Base-by-base conservation (phyloP, 2,113 vertebrate species). In the Ochotona curzoniae region DNA sequence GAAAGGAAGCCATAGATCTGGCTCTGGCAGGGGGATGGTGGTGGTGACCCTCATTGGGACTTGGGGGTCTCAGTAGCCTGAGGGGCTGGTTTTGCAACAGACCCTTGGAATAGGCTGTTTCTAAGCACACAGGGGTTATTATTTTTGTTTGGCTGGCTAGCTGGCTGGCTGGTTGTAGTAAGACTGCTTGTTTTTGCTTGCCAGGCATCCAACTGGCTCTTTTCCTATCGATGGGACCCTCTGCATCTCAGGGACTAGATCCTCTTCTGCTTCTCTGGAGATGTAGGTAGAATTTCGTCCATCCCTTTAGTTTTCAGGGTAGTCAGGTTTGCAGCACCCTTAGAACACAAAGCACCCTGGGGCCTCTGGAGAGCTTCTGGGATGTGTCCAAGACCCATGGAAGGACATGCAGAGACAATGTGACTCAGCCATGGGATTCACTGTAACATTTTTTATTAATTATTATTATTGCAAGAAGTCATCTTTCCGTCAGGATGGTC, bases 1-100 rank as follows among this genome's bases (percentile, higher is more conserved):
- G 93, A 93, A 97, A 97, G 92, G 44, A 94, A 96, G 93, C 82
- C n/a, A 51, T 76, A 70, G 88, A 94, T 84, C 94, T 67, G 51
- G n/a, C 30, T 88, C 49, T 47, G 35, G 14, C 84, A 88, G 12
- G 11, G 35, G 54, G 25, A 4, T 0, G 5, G 15, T 47, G 51
- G 11, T 0, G 5, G 15, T 47, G 51, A 14, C 28, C 15, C 23
- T 47, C 44, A 35, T 7, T 49, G 17, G 64, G 51, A n/a, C 20
- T 9, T 32, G 44, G 28, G 28, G 51, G 2, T 49, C 80, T 76
- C 0, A 8, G 30, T 1, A 51, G 18, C 12, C 67, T 11, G 20
- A 82, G 54, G 26, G 17, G 35, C 47, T 84, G 47, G 23, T 75
- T 90, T 93, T 26, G 70, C 8, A 54, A n/a, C 5, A 69, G 82